Evolutionary conservation across 2,113 vertebrate species (phyloP), one percentile per base, ranked within the genome.

Genomic region (Centropus bengalensis): DNA sequence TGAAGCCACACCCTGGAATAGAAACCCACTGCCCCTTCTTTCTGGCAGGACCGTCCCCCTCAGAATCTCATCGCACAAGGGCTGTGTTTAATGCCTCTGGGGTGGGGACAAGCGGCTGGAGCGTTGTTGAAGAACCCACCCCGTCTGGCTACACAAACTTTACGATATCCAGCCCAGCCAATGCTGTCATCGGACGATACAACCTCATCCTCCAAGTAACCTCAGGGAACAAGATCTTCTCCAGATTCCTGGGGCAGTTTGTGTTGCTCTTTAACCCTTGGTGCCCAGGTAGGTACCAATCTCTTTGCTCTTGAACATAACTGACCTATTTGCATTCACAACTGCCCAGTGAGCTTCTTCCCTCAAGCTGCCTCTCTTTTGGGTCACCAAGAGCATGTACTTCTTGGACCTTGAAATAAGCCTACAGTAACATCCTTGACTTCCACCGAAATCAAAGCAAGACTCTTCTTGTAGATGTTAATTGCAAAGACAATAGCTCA

Each of bases 221-320:
- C 59, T 97, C 98, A 8, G 91, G 90, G 4, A 97, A 97, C 78
- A 89, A 82, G 70, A 76, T 93, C 32, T 5, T 96, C 89, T 91
- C 97, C 71, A 92, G 84, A 42, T 90, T 80, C 97, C 97, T 96
- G 91, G 98, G 97, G 6, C 91, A 96, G 28, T 99, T 99, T 91
- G 94, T 98, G 90, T 91, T 99, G 62, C 98, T 99, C 78, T 99
- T 99, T 74, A 99, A 99, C 82, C 99, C 99, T 0, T 99, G 99
- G 99, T 98, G 98, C 94, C 97, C 97, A 98, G 99, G 99, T 99
- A 97, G 58, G 97, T 86, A 56, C 40, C 62, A 26, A 3, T 4
- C 5, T 18, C 49, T 47, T 81, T 49, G n/a, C 54, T 68, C 45
- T 58, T 52, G 40, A 49, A 10, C 1, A 2, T 23, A 79, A 51